Evolutionary conservation across 2,113 vertebrate genomes (phyloP), one percentile per base, ranked within the genome.

Genomic region (Psittacara wagleri): DNA sequence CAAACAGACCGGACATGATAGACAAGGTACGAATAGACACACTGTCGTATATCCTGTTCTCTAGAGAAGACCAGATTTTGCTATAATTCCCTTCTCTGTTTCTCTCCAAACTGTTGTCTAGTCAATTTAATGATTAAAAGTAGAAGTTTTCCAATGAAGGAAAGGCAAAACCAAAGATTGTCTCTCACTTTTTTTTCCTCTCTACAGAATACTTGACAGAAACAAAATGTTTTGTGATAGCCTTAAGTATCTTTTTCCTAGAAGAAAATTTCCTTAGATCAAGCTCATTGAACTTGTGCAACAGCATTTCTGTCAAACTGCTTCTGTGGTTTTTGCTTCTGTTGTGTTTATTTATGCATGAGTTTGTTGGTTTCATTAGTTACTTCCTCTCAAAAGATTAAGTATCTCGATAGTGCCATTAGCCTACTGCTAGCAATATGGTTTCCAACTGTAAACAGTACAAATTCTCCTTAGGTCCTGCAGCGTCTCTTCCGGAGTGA

Each of bases 1-100:
- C 99, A 13, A 99, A 99, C 98, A 98, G 99, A 48, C 99, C 99
- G 4, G 99, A 99, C 97, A 98, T 99, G 98, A 99, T 99, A 93
- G 99, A 99, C 97, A 99, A 99, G 99, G 99, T 99, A 98, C 94
- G 94, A 72, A 55, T 78, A 90, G 93, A 84, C 52, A 17, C 33
- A 8, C 18, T 83, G 22, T 85, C 2, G 0, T 72, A 22, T 62
- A 49, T 81, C 16, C 55, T 81, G 17, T 64, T 88, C 27, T 72
- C 29, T 68, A 64, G 33, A 90, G 46, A 82, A 93, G 29, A 51
- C 37, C 63, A 88, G 23, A 33, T 86, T 95, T 54, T 83, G 69
- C 11, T 52, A 24, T 66, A 17, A 69, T 78, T 93, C 79, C 10
- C 10, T 92, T 62, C 27, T 77, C 55, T 68, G 69, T 54, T 92